Evolutionary conservation across 2,888 invertebrate genomes (phyloP), one percentile per base, ranked within the genome.

Genomic region (Vanessa cardui): DNA sequence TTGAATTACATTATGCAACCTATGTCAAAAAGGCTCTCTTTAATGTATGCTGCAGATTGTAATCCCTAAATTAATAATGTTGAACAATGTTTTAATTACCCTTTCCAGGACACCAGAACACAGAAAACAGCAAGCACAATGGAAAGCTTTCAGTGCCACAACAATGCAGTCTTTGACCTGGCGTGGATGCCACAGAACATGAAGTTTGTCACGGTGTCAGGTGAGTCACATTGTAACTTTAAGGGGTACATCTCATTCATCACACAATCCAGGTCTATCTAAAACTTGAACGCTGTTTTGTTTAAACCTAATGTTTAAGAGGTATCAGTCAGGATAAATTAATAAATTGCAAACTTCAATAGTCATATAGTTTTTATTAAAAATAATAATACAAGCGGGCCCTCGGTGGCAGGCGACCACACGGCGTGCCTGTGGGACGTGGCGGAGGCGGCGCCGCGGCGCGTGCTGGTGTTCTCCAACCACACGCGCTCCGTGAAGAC

Each of bases 81-180:
- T 26, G 5, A 26, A 26, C 26, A 26, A 26, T 20, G 50, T 45
- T 39, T 61, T n/a, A n/a, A 26, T 15, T 26, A 21, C 9, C 8
- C 6, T 5, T 73, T 71, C 4, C 91, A 95, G 91, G 89, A 94
- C 74, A 94, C 94, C 61, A 88, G 88, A 9, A 86, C 78, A 58
- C 76, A 83, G 31, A 72, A 74, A 0, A 85, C 89, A 63, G 92
- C 93, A 33, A 85, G 86, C 58, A 78, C 87, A 0, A 75, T 94
- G 46, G 90, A 90, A 56, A 91, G 93, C 0, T 93, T 93, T 69
- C 94, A 94, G 75, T 94, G 94, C 69, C 98, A 98, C 86, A 94
- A 94, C 78, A 98, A 98, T 93, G 98, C 98, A 0, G 96, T 98
- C 45, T 98, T 98, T 83, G 98, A 98, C 84, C 83, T 98, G 63